Conservation (phyloP, 2,888 invertebrate genomes). For the Pterobdella sp. region DNA sequence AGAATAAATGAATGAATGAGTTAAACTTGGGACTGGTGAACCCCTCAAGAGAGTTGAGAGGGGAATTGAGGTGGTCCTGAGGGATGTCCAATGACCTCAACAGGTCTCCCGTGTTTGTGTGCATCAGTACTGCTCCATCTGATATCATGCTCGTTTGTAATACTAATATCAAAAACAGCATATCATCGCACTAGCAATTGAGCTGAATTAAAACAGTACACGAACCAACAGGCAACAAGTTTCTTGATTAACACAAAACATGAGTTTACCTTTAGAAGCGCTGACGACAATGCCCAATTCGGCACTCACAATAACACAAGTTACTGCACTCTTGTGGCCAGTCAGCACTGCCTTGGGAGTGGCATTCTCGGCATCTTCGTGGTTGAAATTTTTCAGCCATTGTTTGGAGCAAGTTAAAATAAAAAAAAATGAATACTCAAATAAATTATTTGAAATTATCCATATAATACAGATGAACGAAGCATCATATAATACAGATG, state of each 20-base stretch:
- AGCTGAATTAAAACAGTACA: not conserved
- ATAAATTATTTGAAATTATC: no score
- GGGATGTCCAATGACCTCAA: constrained; percentile 80
- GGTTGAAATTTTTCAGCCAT: no score
- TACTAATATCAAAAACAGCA: not conserved
- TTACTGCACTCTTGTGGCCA: constrained; percentile 91
- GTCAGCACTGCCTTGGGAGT: constrained; percentile 92
- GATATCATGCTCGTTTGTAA: constrained; percentile 34
- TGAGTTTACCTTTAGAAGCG: constrained; percentile 68
- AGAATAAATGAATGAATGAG: not conserved
- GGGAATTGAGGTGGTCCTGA: constrained; percentile 33
- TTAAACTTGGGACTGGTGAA: not conserved
- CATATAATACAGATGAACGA: no score
- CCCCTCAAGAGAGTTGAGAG: not conserved
- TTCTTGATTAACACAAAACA: no score
- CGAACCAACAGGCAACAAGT: not conserved
- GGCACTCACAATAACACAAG: constrained; percentile 89
- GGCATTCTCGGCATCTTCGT: constrained; percentile 56
- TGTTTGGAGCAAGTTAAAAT: no score
- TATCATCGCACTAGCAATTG: not conserved
- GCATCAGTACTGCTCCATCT: constrained; percentile 93
- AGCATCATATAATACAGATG: no score
- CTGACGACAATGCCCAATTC: constrained; percentile 95
- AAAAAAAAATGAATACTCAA: no score
- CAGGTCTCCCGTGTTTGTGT: constrained; percentile 93